Percentiles rank a stretch among this genome's conserved stretches.
Evolutionary conservation across 2,797 vertebrate genomes (phyloP).

Genomic region (Rhyacichthys aspro): DNA sequence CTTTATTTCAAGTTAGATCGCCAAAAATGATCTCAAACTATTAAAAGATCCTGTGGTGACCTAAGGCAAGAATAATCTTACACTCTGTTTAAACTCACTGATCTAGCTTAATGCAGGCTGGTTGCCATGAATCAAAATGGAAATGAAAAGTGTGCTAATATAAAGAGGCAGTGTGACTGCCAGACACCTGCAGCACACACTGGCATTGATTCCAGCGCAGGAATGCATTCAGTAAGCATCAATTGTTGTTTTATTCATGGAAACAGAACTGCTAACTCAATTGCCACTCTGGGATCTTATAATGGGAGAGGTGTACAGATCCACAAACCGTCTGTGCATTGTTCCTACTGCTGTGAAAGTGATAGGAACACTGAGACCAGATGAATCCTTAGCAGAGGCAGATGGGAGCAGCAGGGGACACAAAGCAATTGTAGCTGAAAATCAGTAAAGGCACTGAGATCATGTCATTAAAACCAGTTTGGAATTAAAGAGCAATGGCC

Average conservation of each 20-base stretch:
- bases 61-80: neutral
- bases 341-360: conserved; percentile 25
- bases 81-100: conserved; percentile 26
- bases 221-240: conserved; percentile 45
- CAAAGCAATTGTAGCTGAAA: conserved; percentile 18
- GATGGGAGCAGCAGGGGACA: conserved; percentile 34
- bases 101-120: conserved; percentile 21
- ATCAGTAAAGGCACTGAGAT: conserved; percentile 49
- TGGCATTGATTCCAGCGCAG: conserved; percentile 34
- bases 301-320: conserved; percentile 32
- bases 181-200: conserved; percentile 42
- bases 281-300: conserved; percentile 5
- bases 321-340: conserved; percentile 5
- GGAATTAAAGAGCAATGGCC: conserved; percentile 36
- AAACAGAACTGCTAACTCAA: conserved; percentile 24
- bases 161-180: conserved; percentile 19
- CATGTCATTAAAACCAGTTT: conserved; percentile 27
- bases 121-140: conserved; percentile 17
- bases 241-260: conserved; percentile 28
- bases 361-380: conserved; percentile 13
- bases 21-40: neutral
- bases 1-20: neutral
- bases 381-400: conserved; percentile 19
- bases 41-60: neutral
- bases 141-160: conserved; percentile 35